Conservation (phyloP, 2,113 vertebrate species). For the Synchiropus splendidus region DNA sequence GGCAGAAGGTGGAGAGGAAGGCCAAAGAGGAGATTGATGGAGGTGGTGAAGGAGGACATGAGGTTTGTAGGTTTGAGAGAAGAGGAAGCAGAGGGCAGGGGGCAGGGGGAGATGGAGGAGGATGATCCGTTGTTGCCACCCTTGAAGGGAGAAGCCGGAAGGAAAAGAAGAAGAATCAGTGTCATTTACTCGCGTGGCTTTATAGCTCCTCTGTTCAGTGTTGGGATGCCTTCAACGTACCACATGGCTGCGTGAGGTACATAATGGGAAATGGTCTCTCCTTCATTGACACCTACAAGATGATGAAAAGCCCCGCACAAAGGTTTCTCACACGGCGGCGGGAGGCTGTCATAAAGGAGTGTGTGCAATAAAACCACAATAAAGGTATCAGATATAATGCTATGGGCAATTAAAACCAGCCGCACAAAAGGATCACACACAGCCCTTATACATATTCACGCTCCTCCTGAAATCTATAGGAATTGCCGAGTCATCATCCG, state of each 20-base stretch:
- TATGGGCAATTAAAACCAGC: slow-evolving; percentile 61
- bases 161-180: no score
- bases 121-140: no score
- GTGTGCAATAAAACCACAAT: slow-evolving; percentile 42
- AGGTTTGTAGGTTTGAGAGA: no score
- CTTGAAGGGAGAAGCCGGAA: no score
- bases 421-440: slow-evolving; percentile 29
- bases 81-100: no score
- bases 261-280: slow-evolving; percentile 15
- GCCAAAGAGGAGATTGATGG: no score
- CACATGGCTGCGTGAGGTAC: not conserved
- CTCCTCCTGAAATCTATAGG: slow-evolving; percentile 55
- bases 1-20: no score
- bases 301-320: slow-evolving; percentile 33
- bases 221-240: no score
- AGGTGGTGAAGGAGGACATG: no score
- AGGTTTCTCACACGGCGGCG: slow-evolving; percentile 5
- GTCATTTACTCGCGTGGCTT: no score
- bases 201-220: no score
- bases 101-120: no score
- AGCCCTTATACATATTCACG: slow-evolving; percentile 61
- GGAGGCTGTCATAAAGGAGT: slow-evolving; percentile 28
- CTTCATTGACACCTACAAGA: slow-evolving; percentile 26
- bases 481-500: slow-evolving; percentile 48
- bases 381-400: slow-evolving; percentile 47